These are phyloP conservation scores for Zosterops hypoxanthus DNA, from an alignment of 2,113 vertebrate genomes.

Conservation along the genomic window DNA sequence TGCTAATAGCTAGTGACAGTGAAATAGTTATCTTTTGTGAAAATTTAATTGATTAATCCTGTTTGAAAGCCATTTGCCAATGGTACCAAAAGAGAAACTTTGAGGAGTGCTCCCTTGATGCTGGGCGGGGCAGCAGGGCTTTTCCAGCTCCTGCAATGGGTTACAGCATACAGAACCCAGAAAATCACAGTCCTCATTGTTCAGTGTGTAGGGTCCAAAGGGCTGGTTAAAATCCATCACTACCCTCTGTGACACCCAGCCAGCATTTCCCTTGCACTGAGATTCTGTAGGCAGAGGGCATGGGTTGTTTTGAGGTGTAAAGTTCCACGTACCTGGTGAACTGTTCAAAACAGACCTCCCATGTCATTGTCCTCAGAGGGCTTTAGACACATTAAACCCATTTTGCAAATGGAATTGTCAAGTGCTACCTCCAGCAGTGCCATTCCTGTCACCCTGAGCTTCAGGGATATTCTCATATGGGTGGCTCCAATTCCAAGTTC, in stretches of 20 bases:
- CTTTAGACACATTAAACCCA: background rate
- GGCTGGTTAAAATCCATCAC: background rate
- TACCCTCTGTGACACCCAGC: background rate
- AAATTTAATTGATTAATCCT: background rate
- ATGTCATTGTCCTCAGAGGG: background rate
- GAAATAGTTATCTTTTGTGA: background rate
- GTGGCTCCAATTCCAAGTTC: background rate
- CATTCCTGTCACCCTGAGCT: background rate
- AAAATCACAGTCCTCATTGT: background rate
- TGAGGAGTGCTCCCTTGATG: background rate
- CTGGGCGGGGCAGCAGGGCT: background rate
- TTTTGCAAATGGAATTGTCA: background rate
- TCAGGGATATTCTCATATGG: background rate
- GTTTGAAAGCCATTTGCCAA: background rate
- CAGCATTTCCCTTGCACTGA: background rate
- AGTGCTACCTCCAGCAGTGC: background rate
- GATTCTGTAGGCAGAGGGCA: background rate
- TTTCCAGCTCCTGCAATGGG: background rate
- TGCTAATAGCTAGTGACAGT: background rate
- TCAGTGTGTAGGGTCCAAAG: background rate
- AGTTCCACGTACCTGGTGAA: background rate
- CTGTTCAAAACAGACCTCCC: background rate
- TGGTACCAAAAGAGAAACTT: background rate
- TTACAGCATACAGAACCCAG: background rate
- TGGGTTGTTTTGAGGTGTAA: background rate